These are phyloP conservation scores for Aelia acuminata DNA, from an alignment of 2,888 invertebrate species.

Conservation along the genomic window DNA sequence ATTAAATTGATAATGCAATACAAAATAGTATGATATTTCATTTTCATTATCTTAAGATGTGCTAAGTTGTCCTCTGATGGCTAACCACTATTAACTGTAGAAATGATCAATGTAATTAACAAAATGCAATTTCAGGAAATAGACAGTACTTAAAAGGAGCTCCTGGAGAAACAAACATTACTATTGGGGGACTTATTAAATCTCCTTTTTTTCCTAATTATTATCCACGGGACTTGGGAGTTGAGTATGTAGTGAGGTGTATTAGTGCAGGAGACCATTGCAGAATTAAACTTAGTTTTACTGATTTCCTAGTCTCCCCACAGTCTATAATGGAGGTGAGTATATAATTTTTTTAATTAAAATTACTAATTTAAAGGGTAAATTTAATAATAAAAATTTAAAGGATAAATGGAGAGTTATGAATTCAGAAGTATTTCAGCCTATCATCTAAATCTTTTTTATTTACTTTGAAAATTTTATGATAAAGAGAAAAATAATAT, in stretches of 20 bases:
- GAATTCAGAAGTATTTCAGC: too few species aligned
- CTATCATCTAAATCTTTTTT: too few species aligned
- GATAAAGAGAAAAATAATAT: too few species aligned
- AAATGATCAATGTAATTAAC: not conserved
- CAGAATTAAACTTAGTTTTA: slow-evolving; percentile 76
- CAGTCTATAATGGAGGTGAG: slow-evolving; percentile 78
- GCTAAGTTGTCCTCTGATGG: too few species aligned
- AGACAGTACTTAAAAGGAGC: slow-evolving; percentile 72
- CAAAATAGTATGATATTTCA: too few species aligned
- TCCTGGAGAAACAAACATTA: slow-evolving; percentile 70
- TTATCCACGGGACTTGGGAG: slow-evolving; percentile 78
- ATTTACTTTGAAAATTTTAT: too few species aligned
- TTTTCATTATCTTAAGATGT: too few species aligned
- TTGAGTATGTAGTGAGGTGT: slow-evolving; percentile 78
- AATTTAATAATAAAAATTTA: too few species aligned
- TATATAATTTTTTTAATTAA: not conserved
- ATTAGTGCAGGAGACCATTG: slow-evolving; percentile 71
- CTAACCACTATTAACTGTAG: too few species aligned
- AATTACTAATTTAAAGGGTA: slow-evolving; percentile 36
- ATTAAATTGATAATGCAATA: too few species aligned
- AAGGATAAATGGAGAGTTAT: too few species aligned
- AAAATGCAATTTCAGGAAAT: slow-evolving; percentile 72
- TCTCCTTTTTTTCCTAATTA: slow-evolving; percentile 79
- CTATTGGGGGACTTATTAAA: slow-evolving; percentile 72
- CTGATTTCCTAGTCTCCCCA: slow-evolving; percentile 78